Evolutionary conservation across 2,797 vertebrate genomes (phyloP).

Genomic region (Graptemys geographica): DNA sequence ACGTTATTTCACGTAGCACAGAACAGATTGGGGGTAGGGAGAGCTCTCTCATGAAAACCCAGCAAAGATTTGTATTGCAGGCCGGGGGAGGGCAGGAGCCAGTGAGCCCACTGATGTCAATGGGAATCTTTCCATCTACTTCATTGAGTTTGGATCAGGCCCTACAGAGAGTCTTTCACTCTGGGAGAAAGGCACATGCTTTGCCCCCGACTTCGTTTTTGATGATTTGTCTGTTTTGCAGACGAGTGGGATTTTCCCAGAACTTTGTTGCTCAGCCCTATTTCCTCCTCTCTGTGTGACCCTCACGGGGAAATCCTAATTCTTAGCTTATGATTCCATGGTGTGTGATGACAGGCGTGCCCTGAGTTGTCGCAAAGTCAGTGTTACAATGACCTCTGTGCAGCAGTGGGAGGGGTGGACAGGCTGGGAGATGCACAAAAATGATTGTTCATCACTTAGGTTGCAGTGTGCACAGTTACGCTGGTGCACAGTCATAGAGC

Average conservation of each 20-base stretch:
- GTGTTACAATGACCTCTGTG: rapidly evolving
- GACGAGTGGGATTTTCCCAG: slow-evolving; percentile 24
- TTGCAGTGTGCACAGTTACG: not conserved
- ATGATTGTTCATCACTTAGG: not conserved
- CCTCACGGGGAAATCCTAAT: not conserved
- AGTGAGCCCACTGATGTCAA: rapidly evolving
- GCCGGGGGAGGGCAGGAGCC: not conserved
- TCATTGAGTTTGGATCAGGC: not conserved
- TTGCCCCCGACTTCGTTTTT: rapidly evolving
- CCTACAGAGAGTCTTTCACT: rapidly evolving
- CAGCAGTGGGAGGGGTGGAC: not conserved
- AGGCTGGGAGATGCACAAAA: rapidly evolving
- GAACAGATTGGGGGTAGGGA: not conserved
- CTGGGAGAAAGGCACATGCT: rapidly evolving
- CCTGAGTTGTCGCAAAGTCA: rapidly evolving
- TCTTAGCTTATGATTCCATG: slow-evolving; percentile 11
- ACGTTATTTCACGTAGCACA: not conserved
- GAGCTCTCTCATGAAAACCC: not conserved
- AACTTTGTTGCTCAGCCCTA: not conserved
- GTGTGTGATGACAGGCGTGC: not conserved
- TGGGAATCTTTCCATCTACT: not conserved
- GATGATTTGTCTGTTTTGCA: not conserved
- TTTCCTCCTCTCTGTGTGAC: not conserved
- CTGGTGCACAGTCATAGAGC: not conserved
- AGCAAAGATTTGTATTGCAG: not conserved